Evolutionary conservation across 2,113 vertebrate species (phyloP).

Genomic region (Onychostruthus taczanowskii): DNA sequence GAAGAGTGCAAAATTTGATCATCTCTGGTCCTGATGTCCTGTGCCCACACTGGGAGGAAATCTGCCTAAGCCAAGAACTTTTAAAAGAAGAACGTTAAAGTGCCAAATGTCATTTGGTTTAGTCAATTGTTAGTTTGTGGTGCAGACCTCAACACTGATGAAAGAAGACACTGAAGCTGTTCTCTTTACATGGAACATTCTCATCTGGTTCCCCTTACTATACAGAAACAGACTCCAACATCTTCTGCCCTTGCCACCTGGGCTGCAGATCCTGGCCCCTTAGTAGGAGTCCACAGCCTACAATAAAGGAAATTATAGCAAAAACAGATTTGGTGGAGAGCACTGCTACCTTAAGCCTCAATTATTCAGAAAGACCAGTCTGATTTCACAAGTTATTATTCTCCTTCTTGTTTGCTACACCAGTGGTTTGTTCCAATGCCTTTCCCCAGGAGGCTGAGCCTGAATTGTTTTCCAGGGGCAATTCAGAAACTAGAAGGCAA

Average conservation of each 20-base stretch:
- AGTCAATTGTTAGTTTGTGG: neutral
- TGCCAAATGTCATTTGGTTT: neutral
- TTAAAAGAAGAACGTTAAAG: neutral
- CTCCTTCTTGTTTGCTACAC: neutral
- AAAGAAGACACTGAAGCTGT: neutral
- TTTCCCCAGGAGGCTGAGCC: neutral
- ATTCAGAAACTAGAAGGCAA: constrained; percentile 21
- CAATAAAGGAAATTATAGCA: neutral
- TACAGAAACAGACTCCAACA: fast-evolving
- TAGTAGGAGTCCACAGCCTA: neutral
- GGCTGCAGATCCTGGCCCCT: neutral
- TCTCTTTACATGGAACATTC: neutral
- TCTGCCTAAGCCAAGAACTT: neutral
- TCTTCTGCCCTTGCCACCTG: neutral
- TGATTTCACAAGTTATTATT: neutral
- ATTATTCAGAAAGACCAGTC: neutral
- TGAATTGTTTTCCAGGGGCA: neutral
- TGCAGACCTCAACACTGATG: neutral
- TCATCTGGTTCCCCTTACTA: neutral
- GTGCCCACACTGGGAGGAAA: neutral
- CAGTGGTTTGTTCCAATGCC: neutral
- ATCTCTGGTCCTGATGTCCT: neutral
- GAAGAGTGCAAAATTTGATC: neutral
- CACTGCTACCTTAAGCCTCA: fast-evolving
- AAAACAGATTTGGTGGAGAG: neutral